These are phyloP conservation scores for Pelobates cultripes DNA, from an alignment of 2,797 vertebrate genomes.

Conservation along the genomic window DNA sequence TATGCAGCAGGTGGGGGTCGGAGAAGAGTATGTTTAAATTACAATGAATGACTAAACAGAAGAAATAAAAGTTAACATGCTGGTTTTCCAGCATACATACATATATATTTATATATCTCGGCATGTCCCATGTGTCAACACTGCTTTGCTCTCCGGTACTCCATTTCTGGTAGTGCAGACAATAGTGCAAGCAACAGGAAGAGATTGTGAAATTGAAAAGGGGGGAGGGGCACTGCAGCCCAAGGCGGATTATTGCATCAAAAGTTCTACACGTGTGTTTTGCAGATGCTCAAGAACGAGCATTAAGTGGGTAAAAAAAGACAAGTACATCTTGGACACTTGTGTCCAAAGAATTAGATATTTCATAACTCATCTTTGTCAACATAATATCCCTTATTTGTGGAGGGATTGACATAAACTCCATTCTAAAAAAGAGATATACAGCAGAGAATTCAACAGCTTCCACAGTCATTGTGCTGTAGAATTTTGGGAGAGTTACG, in stretches of 20 bases:
- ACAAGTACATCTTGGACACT: neutral
- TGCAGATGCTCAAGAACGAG: neutral
- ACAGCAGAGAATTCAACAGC: neutral
- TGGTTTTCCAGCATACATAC: neutral
- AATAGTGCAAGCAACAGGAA: constrained; percentile 19
- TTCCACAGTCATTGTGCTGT: neutral
- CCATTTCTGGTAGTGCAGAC: neutral
- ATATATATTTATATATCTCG: neutral
- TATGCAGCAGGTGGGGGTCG: neutral
- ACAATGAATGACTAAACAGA: neutral
- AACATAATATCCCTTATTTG: neutral
- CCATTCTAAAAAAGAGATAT: no score
- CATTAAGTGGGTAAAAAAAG: neutral
- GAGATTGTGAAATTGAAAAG: neutral
- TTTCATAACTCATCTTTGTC: neutral
- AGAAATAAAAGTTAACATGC: constrained; percentile 3
- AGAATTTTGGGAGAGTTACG: neutral
- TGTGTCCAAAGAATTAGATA: no score
- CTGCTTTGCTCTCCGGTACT: neutral
- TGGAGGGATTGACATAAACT: neutral
- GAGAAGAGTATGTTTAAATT: neutral
- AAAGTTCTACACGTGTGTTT: neutral
- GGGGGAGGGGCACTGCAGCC: neutral
- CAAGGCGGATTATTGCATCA: constrained; percentile 11
- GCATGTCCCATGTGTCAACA: neutral